These are phyloP conservation scores for Morpho deidamia DNA, from an alignment of 2,888 invertebrate species.

Conservation along the genomic window DNA sequence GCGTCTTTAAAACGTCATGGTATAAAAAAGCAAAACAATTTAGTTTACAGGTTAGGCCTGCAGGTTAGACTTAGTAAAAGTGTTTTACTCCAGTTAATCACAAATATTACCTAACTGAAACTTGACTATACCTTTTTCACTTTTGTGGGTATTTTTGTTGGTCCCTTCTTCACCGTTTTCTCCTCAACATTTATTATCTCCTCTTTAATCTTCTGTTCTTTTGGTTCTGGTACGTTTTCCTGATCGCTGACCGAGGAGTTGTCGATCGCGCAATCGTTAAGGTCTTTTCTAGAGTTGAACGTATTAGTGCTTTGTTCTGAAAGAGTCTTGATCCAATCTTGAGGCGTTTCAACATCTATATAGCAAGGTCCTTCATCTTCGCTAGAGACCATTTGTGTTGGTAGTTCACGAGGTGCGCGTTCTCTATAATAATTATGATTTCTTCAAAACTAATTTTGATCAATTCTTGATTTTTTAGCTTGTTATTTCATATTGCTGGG, in stretches of 20 bases:
- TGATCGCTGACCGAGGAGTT: slow-evolving; percentile 49
- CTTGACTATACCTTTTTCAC: slow-evolving; percentile 49
- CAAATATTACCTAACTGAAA: too few species aligned
- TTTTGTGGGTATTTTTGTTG: slow-evolving; percentile 40
- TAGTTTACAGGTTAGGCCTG: too few species aligned
- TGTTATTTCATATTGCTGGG: too few species aligned
- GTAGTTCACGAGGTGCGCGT: slow-evolving; percentile 73
- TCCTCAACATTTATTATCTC: slow-evolving; percentile 46
- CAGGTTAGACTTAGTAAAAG: too few species aligned
- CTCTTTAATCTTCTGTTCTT: slow-evolving; percentile 34
- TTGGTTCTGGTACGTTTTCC: slow-evolving; percentile 30
- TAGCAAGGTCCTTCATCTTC: slow-evolving; percentile 72
- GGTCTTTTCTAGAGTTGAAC: slow-evolving; percentile 63
- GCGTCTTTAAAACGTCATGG: too few species aligned
- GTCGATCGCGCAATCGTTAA: slow-evolving; percentile 67
- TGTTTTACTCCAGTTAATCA: too few species aligned
- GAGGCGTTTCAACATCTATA: slow-evolving; percentile 65
- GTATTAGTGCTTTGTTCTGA: slow-evolving; percentile 59
- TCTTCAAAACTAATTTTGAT: too few species aligned
- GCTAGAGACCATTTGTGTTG: slow-evolving; percentile 63
- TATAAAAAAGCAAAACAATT: too few species aligned
- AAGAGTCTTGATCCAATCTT: slow-evolving; percentile 63
- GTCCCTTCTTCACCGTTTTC: slow-evolving; percentile 14
- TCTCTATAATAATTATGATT: slow-evolving; percentile 57
- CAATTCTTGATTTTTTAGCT: too few species aligned